Conservation (phyloP, 2,113 vertebrate species). For the Stictonetta naevosa region DNA sequence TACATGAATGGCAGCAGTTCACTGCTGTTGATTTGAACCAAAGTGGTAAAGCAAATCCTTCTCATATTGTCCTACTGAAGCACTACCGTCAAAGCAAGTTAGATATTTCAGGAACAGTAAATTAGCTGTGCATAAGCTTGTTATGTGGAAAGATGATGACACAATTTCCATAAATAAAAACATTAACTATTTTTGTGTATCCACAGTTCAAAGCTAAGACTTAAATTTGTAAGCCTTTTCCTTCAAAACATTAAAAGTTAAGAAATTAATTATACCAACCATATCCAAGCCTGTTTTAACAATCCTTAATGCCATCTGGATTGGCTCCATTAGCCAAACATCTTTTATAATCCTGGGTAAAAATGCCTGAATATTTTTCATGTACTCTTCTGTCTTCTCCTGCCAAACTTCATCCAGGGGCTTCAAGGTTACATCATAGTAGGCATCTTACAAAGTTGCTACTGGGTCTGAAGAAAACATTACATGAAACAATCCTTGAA, state of each 20-base stretch:
- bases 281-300: conserved; percentile 73
- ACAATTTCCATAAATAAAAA: neutral
- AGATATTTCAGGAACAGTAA: neutral
- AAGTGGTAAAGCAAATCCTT: neutral
- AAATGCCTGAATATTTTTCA: conserved; percentile 66
- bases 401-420: conserved; percentile 79
- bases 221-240: neutral
- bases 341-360: conserved; percentile 75
- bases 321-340: conserved; percentile 74
- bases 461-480: conserved; percentile 78
- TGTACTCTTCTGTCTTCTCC: conserved; percentile 70
- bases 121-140: neutral
- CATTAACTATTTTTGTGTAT: neutral
- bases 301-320: conserved; percentile 50
- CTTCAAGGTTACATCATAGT: conserved; percentile 82
- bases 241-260: neutral
- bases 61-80: neutral
- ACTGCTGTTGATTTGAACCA: neutral
- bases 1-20: neutral
- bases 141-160: neutral
- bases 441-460: conserved; percentile 83
- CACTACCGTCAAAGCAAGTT: neutral
- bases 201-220: neutral
- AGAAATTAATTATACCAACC: conserved; percentile 70
- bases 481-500: neutral